Percentiles rank a stretch among this genome's conserved stretches.
phyloP scores from a whole-genome alignment of 2,797 vertebrate genomes.

The Amblyopsis hoosieri region DNA sequence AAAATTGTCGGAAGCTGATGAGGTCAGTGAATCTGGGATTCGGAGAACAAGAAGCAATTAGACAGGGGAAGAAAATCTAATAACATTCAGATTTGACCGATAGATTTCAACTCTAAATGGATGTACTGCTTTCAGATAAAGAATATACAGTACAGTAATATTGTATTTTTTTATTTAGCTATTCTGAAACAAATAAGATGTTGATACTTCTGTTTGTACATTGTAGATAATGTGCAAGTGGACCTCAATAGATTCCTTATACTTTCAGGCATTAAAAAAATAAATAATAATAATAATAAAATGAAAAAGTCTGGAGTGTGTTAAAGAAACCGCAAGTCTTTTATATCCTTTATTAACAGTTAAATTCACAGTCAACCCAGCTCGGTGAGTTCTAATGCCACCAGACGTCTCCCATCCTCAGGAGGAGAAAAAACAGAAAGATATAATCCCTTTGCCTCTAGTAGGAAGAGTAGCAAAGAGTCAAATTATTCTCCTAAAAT shows the following conservation, averaged over 20 bases:
- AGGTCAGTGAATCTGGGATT: constrained; percentile 55
- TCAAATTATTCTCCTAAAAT: constrained; percentile 70
- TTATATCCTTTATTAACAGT: constrained; percentile 38
- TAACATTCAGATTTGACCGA: constrained; percentile 37
- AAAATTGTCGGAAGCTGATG: constrained; percentile 61
- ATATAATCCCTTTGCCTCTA: constrained; percentile 71
- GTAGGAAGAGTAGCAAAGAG: constrained; percentile 53
- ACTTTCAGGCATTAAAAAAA: constrained; percentile 34
- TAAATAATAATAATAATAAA: constrained; percentile 42
- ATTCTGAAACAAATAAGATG: neutral
- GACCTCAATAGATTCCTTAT: constrained; percentile 48
- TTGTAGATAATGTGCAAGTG: constrained; percentile 48
- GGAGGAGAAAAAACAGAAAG: constrained; percentile 47
- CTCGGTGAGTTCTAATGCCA: constrained; percentile 62
- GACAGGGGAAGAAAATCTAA: constrained; percentile 20
- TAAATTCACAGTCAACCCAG: constrained; percentile 56
- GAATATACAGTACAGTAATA: neutral
- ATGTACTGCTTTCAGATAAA: neutral
- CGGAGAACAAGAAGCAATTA: constrained; percentile 5
- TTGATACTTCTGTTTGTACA: constrained; percentile 5
- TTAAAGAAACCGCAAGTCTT: constrained; percentile 6
- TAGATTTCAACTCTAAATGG: constrained; percentile 15
- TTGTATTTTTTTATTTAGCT: neutral
- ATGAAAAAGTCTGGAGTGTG: constrained; percentile 25
- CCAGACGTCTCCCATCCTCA: constrained; percentile 48